Base-by-base conservation (phyloP, 2,113 vertebrate genomes). In the Paracanthobrama guichenoti region DNA sequence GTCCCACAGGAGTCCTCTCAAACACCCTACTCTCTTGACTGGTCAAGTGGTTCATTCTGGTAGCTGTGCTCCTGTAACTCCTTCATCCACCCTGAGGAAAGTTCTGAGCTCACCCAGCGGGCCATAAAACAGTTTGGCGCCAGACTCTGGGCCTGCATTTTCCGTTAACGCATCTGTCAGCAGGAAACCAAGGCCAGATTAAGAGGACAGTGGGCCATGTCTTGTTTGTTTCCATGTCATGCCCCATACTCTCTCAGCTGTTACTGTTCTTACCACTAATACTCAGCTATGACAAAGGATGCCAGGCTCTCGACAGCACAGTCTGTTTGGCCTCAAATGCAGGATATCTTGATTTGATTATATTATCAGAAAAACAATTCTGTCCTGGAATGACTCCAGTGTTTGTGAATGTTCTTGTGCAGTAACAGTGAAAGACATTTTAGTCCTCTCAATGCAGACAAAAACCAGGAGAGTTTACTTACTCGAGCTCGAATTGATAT, bases 161-260 rank as follows among this genome's bases (percentile, higher is more conserved):
- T 85, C 59, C 67, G 80, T 87, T 89, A 88, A 83, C 73, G 79
- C 87, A 90, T 89, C 88, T 90, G 89, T 90, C 88, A 89, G 86
- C 87, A 46, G 66, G 87, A 86, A 87, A 66, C 78, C 80, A 69
- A 77, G 82, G 28, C 39, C 48, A 85, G 85, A 89, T 88, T 87
- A 85, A 87, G 86, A 87, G 88, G 76, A 77, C 62, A 67, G 76
- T 83, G 79, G 82, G 75, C 76, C 55, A 83, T 28, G 84, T 87
- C 85, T 89, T 90, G 86, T 89, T 88, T 84, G 84, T 88, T 86
- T 80, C 62, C 16, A 84, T 85, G 87, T 86, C 84, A 83, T 75
- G 66, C 75, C 53, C 28, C 75, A 44, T 86, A 78, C 35, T 50
- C 64, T 78, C 46, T 79, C 83, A 85, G 80, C 86, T 87, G 86